Percentiles rank a stretch among this genome's conserved stretches.
Conservation (phyloP, 2,113 vertebrate species). For the Xerus inauris region DNA sequence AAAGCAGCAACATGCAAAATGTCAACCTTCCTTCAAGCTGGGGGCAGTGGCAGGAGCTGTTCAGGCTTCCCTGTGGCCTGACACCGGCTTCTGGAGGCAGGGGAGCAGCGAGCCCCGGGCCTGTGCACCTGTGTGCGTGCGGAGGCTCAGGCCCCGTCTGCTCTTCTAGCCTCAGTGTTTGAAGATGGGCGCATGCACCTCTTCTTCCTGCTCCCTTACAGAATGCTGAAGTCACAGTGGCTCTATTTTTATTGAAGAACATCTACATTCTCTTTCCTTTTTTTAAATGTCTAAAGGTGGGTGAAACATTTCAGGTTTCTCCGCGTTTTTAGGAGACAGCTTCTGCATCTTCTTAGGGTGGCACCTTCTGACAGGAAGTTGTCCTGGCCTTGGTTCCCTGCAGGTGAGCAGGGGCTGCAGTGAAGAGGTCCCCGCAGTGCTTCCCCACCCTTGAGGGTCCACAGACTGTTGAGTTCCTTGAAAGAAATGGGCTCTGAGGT, state of each 20-base stretch:
- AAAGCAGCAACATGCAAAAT: not conserved
- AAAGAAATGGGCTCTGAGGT: not conserved
- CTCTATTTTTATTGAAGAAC: not conserved
- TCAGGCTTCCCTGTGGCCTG: too few species aligned
- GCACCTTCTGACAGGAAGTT: not conserved
- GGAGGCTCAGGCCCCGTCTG: not conserved
- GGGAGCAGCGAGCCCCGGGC: not conserved
- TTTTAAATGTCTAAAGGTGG: constrained; percentile 5
- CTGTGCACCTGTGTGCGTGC: not conserved
- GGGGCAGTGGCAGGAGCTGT: too few species aligned
- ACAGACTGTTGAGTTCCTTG: not conserved
- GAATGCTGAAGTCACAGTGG: not conserved
- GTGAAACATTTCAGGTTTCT: not conserved
- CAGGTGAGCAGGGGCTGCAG: not conserved
- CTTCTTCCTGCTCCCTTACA: not conserved
- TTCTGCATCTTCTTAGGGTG: not conserved
- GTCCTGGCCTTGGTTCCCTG: not conserved
- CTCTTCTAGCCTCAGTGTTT: not conserved
- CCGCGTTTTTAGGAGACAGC: not conserved
- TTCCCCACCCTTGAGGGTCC: not conserved
- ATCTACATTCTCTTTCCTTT: not conserved
- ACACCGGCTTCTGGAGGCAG: not conserved
- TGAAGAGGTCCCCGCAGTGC: not conserved
- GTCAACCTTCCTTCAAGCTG: too few species aligned
- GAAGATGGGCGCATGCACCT: not conserved